Evolutionary conservation across 2,797 vertebrate genomes (phyloP), one percentile per base, ranked within the genome.

Genomic region (Spatula versicolor): DNA sequence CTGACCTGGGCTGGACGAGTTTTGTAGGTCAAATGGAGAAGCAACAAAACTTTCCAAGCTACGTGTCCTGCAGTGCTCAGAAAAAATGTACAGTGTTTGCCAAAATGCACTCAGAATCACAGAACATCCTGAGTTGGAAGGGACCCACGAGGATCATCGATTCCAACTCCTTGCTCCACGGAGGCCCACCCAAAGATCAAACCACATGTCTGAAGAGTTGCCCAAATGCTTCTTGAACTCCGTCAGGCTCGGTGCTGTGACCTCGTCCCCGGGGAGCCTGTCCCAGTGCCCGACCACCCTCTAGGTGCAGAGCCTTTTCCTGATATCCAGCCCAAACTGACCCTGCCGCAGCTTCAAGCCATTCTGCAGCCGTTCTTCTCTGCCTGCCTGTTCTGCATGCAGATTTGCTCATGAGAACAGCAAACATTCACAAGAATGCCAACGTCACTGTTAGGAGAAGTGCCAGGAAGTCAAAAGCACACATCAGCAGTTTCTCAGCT

Each of bases 1-100:
- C 67, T 80, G 73, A 69, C 67, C 75, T 41, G 26, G 23, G 30
- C 66, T 81, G 82, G 35, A 73, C 56, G 52, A 79, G 59, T 81
- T 92, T 63, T 90, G 63, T 88, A 84, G 74, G 71, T 92, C 90
- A 95, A 13, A 28, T 92, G 83, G 88, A 56, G 31, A 82, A 68
- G 25, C 54, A 88, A 14, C 86, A 92, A 86, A 90, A 77, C 54
- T 35, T 73, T 69, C 35, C 80, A 76, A 84, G 33, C n/a, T 71
- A 48, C 13, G 48, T 12, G 55, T 43, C n/a, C 59, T 67, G 46
- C 39, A 83, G 22, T 35, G 19, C 39, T 67, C 39, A 56, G 13
- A 37, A 71, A 63, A 69, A 90, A 33, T n/a, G 9, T 60, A 13
- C 33, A 48, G 1, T 20, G 13, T 74, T 92, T 82, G 43, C 78